Percentiles rank a stretch among this genome's conserved stretches.
These are phyloP conservation scores for Dinothrombium tinctorium DNA, from an alignment of 1,140 invertebrate genomes.

Conservation along the genomic window DNA sequence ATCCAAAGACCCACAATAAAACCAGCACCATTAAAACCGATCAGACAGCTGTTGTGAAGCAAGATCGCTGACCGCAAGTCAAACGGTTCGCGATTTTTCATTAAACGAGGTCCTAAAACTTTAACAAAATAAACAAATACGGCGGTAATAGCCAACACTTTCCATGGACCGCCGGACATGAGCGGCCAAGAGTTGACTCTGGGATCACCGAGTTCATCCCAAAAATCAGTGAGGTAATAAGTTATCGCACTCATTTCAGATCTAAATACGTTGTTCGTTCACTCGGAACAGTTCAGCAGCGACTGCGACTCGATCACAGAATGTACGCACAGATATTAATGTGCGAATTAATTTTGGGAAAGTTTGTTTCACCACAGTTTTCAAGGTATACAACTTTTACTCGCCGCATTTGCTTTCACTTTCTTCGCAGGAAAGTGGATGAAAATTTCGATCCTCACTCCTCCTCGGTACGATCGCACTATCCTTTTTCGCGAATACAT, in stretches of 20 bases:
- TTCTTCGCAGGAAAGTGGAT: too few species aligned
- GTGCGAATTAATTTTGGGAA: too few species aligned
- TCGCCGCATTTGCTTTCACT: too few species aligned
- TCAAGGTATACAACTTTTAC: too few species aligned
- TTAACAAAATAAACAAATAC: conserved; percentile 15
- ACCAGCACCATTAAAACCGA: conserved; percentile 1
- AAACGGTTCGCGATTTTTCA: conserved; percentile 22
- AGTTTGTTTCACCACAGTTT: too few species aligned
- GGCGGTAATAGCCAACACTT: conserved; percentile 30
- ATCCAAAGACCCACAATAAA: neutral
- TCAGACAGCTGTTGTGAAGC: conserved; percentile 19
- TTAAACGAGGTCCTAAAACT: conserved; percentile 20
- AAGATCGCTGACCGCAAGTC: conserved; percentile 20
- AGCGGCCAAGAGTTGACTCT: neutral
- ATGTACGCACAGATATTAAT: too few species aligned
- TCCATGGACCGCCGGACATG: conserved; percentile 37
- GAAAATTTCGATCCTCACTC: too few species aligned
- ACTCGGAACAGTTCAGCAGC: too few species aligned
- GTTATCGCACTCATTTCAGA: neutral
- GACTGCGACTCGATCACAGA: too few species aligned
- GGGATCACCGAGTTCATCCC: neutral
- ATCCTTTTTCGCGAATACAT: too few species aligned
- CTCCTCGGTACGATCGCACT: too few species aligned
- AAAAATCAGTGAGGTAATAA: neutral
- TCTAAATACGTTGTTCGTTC: too few species aligned